These are phyloP conservation scores for Margarornis squamiger DNA, from an alignment of 2,797 vertebrate species.

Conservation along the genomic window DNA sequence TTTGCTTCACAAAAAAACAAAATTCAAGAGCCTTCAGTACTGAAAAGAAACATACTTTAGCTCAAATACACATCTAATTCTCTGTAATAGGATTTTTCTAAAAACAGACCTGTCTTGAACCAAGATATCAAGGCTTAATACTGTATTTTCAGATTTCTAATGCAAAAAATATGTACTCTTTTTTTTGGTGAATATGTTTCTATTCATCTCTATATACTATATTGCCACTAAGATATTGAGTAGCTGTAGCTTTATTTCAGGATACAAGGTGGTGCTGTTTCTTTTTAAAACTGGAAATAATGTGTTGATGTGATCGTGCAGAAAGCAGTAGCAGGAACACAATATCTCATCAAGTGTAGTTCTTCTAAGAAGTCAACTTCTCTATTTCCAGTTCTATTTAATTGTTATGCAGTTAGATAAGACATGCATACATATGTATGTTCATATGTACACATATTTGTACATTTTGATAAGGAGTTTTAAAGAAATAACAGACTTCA, in stretches of 20 bases:
- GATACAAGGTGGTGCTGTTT: conserved; percentile 78
- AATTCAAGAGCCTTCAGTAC: not conserved
- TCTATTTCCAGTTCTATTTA: conserved; percentile 17
- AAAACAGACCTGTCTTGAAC: not conserved
- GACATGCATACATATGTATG: not conserved
- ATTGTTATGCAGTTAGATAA: not conserved
- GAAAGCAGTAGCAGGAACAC: not conserved
- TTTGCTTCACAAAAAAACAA: not conserved
- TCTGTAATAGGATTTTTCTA: not conserved
- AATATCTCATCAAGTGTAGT: not conserved
- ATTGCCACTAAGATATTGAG: not conserved
- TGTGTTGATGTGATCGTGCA: not conserved
- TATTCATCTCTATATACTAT: not conserved
- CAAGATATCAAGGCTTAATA: not conserved
- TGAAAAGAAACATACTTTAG: not conserved
- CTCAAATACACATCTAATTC: not conserved
- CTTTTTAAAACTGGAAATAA: conserved; percentile 65
- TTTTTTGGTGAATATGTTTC: not conserved
- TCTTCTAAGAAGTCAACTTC: not conserved
- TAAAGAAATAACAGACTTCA: conserved; percentile 14
- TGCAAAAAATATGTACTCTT: not conserved
- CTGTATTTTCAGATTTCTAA: not conserved
- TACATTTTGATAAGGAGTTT: not conserved
- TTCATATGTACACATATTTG: not conserved
- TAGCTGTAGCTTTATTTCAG: conserved; percentile 67